A percentile compares a stretch with the other conserved stretches of the same genome.
phyloP scores from a whole-genome alignment of 2,113 vertebrate genomes.

The Crocuta crocuta region DNA sequence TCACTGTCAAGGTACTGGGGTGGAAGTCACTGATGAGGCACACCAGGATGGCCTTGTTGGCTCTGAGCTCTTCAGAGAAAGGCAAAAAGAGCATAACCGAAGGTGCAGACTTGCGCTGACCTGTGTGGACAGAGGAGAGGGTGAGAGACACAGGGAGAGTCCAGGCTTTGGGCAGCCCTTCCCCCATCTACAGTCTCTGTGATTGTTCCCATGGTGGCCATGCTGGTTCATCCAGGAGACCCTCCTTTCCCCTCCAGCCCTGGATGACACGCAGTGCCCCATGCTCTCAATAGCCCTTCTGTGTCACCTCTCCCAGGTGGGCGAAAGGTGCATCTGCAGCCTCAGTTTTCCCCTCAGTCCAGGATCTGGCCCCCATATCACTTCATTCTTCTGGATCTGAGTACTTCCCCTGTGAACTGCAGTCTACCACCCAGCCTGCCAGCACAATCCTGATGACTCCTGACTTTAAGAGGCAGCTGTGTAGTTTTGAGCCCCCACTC shows the following conservation, averaged over 20 bases:
- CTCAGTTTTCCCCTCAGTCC: background rate
- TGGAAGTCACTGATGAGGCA: conserved; percentile 82
- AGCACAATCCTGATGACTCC: background rate
- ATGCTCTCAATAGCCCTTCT: background rate
- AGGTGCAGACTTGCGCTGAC: background rate
- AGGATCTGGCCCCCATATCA: background rate
- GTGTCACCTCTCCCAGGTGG: background rate
- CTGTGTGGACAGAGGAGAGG: background rate
- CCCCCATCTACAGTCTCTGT: background rate
- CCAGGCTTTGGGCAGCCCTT: background rate
- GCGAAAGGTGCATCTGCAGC: too few relatives aligned
- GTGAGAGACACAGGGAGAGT: background rate
- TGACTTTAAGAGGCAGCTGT: background rate
- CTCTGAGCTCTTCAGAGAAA: background rate
- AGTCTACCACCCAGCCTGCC: background rate
- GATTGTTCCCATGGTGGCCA: accelerated
- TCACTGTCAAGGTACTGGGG: conserved; percentile 59
- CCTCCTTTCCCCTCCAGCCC: background rate
- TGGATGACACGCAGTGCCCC: background rate
- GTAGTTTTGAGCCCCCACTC: background rate
- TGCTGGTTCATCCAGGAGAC: too few relatives aligned
- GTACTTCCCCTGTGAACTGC: background rate
- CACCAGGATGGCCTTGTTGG: conserved; percentile 73
- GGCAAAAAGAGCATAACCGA: conserved; percentile 41
- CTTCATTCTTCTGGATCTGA: background rate